phyloP scores from a whole-genome alignment of 2,888 invertebrate species.

The Dermolepida albohirtum region DNA sequence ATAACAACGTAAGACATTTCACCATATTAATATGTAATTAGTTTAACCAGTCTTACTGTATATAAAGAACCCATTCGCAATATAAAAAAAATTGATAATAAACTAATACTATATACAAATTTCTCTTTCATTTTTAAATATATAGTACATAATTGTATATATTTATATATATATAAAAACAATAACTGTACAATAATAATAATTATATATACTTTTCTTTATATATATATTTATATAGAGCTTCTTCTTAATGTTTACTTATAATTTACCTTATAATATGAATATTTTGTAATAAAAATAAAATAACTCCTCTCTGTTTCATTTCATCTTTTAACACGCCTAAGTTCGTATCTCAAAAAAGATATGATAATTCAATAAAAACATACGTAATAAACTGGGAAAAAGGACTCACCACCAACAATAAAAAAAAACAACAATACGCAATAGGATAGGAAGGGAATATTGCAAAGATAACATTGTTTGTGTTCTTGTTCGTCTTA shows the following conservation, averaged over 20 bases:
- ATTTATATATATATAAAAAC: conserved; percentile 35
- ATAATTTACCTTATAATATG: neutral
- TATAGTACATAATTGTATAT: conserved; percentile 20
- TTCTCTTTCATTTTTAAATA: neutral
- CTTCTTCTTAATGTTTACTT: neutral
- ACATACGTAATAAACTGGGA: no score
- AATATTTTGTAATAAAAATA: no score
- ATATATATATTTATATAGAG: neutral
- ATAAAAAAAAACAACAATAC: no score
- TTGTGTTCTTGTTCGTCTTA: neutral
- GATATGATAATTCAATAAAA: no score
- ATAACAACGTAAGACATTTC: conserved; percentile 12
- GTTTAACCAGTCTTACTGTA: conserved; percentile 27
- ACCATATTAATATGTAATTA: conserved; percentile 9
- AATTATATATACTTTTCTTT: conserved; percentile 3
- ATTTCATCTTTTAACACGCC: no score
- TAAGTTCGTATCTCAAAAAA: no score
- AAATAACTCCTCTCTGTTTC: no score
- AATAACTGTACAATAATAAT: conserved; percentile 42
- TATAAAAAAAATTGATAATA: conserved; percentile 2
- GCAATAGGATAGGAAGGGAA: no score
- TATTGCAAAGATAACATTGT: no score
- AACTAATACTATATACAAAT: conserved; percentile 28
- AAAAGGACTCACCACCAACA: no score
- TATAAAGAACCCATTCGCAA: conserved; percentile 16